Evolutionary conservation across 2,888 invertebrate genomes (phyloP).

Genomic region (Hypercompe scribonia): DNA sequence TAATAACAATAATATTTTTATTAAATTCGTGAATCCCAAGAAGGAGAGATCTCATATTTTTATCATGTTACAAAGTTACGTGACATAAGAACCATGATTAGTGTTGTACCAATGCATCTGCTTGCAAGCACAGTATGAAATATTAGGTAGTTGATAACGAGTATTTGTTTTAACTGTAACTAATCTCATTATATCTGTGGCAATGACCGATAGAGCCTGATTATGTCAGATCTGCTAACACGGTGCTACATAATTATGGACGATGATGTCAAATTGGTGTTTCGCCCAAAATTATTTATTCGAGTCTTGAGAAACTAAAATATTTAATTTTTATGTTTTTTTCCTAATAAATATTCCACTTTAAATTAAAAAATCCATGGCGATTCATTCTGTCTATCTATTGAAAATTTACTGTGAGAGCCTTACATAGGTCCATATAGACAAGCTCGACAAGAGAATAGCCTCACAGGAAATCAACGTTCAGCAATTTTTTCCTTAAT

Average conservation of each 20-base stretch:
- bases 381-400: no score
- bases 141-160: constrained; percentile 10
- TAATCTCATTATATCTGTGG: constrained; percentile 18
- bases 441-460: no score
- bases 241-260: background rate
- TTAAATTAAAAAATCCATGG: no score
- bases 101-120: constrained; percentile 6
- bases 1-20: no score
- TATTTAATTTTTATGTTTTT: background rate
- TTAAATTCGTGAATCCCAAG: no score
- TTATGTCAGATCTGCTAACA: constrained; percentile 9
- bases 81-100: background rate
- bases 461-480: no score
- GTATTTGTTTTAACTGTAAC: constrained; percentile 23
- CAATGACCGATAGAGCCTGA: constrained; percentile 13
- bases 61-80: no score
- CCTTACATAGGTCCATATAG: no score
- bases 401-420: no score
- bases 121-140: background rate
- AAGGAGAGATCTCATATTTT: no score
- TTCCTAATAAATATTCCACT: background rate
- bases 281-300: background rate
- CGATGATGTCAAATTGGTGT: constrained; percentile 8
- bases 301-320: background rate
- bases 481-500: no score